Conservation (phyloP, 2,797 vertebrate species). For the Xiphophorus birchmanni region DNA sequence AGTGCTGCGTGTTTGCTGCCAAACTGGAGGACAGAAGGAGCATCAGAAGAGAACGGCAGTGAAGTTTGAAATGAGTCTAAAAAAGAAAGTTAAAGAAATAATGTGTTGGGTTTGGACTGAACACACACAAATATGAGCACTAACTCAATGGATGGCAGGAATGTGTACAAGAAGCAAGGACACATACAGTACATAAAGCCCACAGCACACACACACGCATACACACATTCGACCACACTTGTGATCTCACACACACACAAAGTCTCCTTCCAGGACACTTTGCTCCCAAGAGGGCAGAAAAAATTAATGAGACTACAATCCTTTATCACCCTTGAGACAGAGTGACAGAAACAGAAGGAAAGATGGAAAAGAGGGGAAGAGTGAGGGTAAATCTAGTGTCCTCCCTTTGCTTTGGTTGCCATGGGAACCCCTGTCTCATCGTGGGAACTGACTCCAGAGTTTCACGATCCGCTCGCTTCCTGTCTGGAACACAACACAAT, state of each 20-base stretch:
- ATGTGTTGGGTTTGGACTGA: constrained; percentile 37
- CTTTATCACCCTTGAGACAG: constrained; percentile 80
- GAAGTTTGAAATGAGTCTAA: constrained; percentile 45
- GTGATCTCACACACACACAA: constrained; percentile 27
- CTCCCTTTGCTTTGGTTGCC: constrained; percentile 77
- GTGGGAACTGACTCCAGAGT: constrained; percentile 80
- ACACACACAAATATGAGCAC: constrained; percentile 22
- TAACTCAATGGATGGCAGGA: constrained; percentile 66
- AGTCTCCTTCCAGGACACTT: constrained; percentile 72
- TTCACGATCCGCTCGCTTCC: constrained; percentile 73
- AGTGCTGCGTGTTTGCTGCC: constrained; percentile 42
- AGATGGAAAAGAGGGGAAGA: constrained; percentile 26
- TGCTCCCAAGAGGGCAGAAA: constrained; percentile 75
- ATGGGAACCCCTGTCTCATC: constrained; percentile 80
- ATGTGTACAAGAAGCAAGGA: constrained; percentile 70
- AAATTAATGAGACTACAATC: constrained; percentile 82
- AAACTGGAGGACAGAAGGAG: constrained; percentile 40
- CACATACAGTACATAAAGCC: constrained; percentile 63
- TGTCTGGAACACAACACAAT: constrained; percentile 72
- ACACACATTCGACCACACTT: background rate
- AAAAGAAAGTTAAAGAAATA: constrained; percentile 52
- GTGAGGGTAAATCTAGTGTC: constrained; percentile 75
- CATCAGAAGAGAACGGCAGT: constrained; percentile 36
- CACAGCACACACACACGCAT: constrained; percentile 36
- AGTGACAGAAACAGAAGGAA: constrained; percentile 31